Conservation (phyloP, 2,797 vertebrate species). For the Cryptoblepharus egeriae region DNA sequence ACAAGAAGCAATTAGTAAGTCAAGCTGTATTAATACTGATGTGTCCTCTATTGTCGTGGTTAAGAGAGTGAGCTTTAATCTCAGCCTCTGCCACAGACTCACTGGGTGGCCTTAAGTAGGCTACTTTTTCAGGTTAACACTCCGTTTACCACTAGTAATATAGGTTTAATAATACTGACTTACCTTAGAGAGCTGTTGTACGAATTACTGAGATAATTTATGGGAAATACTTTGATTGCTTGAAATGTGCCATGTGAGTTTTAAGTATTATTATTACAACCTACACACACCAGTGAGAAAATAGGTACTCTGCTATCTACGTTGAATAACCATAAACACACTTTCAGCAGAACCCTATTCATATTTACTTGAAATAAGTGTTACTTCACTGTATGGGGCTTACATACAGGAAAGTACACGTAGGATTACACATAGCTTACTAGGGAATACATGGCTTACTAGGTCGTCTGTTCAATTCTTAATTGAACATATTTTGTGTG, state of each 20-base stretch:
- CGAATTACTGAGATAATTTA: not conserved
- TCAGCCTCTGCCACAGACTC: not conserved
- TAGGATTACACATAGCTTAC: too few species aligned
- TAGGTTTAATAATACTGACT: not conserved
- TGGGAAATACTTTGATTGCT: not conserved
- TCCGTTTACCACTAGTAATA: not conserved
- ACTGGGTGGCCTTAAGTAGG: not conserved
- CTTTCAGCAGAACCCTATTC: not conserved
- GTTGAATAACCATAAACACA: not conserved
- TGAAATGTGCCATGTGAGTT: not conserved
- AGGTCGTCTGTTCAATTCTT: not conserved
- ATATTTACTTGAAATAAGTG: not conserved
- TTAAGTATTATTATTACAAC: conserved; percentile 13
- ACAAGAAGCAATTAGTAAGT: not conserved
- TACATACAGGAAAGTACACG: not conserved
- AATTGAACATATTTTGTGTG: not conserved
- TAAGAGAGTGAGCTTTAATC: not conserved
- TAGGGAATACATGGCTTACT: too few species aligned
- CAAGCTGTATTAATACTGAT: conserved; percentile 1
- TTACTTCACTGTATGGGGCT: not conserved
- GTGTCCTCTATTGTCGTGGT: too few species aligned
- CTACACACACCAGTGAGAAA: conserved; percentile 13
- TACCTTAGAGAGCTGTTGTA: not conserved
- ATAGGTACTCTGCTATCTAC: not conserved
- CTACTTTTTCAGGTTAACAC: not conserved